These are phyloP conservation scores for Strigamia crassipes DNA, from an alignment of 2,888 invertebrate species.

Conservation along the genomic window DNA sequence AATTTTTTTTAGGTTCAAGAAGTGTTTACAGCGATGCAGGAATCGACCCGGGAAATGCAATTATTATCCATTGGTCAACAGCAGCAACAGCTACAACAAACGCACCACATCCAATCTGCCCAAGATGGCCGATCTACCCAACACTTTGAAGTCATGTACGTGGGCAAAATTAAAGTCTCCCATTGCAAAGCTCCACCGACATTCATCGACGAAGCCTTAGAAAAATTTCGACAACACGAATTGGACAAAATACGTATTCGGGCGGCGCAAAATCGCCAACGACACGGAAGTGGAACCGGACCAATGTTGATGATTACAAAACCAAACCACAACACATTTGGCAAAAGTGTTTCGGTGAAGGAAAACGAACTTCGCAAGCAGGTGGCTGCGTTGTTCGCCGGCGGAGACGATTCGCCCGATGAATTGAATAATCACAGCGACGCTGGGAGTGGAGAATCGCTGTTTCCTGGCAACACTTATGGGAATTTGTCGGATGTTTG, in stretches of 20 bases:
- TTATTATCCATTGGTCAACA: neutral
- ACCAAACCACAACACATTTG: neutral
- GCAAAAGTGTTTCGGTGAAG: conserved; percentile 52
- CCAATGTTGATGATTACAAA: neutral
- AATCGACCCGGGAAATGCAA: conserved; percentile 61
- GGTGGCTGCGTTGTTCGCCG: conserved; percentile 9
- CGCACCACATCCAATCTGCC: neutral
- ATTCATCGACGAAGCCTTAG: conserved; percentile 87
- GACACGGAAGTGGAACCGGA: conserved; percentile 56
- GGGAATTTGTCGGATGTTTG: neutral
- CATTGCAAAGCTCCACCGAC: conserved; percentile 83
- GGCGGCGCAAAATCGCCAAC: conserved; percentile 52
- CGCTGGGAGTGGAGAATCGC: conserved; percentile 3
- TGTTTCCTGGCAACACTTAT: neutral
- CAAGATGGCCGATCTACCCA: conserved; percentile 47
- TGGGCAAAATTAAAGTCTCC: conserved; percentile 87
- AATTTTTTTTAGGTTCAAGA: conserved; percentile 68
- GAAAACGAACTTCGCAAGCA: conserved; percentile 57
- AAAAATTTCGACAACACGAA: conserved; percentile 80
- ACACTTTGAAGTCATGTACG: conserved; percentile 75
- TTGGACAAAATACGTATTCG: conserved; percentile 66
- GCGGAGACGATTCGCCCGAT: conserved; percentile 40
- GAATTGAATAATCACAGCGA: conserved; percentile 24
- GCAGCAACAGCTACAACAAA: neutral
- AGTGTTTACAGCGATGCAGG: conserved; percentile 73